Evolutionary conservation across 1,140 invertebrate genomes (phyloP), one percentile per base, ranked within the genome.

Genomic region (Camponotus pennsylvanicus): DNA sequence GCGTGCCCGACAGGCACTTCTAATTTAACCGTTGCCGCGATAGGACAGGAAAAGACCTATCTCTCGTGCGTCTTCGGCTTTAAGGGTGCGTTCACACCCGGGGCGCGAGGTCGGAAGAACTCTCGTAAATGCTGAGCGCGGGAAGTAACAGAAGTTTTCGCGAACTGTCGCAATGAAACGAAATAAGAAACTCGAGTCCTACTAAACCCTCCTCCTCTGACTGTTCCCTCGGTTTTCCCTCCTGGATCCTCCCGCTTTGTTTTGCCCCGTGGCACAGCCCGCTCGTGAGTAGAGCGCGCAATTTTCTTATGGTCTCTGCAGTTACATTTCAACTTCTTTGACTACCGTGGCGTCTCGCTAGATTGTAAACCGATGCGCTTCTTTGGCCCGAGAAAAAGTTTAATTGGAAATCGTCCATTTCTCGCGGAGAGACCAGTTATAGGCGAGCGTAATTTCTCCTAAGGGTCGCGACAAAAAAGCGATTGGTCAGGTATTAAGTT

Each of bases 1-100:
- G 52, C 75, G 69, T 66, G 78, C 63, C 69, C 85, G 79, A 64
- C 59, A 87, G 89, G 89, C 82, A 90, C 89, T 89, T 90, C 86
- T 90, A 90, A 90, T 90, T 90, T 88, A 90, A 86, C 88, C 86
- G 88, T 90, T 63, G 77, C 27, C 27, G 69, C 55, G 66, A 77
- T 75, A 88, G 86, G 78, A 82, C 80, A 78, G 82, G 82, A 86
- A 90, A 88, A 88, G 70, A 71, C 70, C 11, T 77, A 59, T 63
- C 88, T 52, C 49, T 52, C 11, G 85, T 61, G 76, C 52, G 70
- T 80, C 86, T 87, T 69, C 85, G 78, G 85, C 88, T 77, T 82
- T 90, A 85, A 88, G 59, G 88, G 45, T n/a, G 70, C 89, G 70
- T 89, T 80, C 89, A 88, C 88, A 89, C 15, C 42, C 59, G 40